Conservation (phyloP, 2,797 vertebrate species). For the Ambastaia sidthimunki region DNA sequence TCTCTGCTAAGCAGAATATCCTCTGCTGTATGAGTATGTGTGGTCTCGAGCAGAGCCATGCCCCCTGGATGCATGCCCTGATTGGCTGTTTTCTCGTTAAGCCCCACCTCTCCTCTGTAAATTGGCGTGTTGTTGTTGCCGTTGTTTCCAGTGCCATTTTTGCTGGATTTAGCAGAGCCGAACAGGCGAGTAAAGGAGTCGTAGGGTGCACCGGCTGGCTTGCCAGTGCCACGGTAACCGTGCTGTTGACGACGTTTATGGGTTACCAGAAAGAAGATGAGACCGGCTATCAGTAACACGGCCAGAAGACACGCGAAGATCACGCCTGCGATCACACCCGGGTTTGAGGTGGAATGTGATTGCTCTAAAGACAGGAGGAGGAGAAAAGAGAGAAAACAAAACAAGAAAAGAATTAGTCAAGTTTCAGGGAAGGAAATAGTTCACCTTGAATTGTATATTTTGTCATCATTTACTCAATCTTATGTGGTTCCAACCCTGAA, state of each 20-base stretch:
- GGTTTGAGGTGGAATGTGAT: conserved; percentile 71
- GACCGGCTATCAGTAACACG: conserved; percentile 80
- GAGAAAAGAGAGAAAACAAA: conserved; percentile 45
- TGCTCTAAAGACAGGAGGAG: conserved; percentile 70
- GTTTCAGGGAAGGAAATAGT: conserved; percentile 28
- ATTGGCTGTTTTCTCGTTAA: conserved; percentile 75
- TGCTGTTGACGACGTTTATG: conserved; percentile 77
- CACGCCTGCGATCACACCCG: conserved; percentile 83
- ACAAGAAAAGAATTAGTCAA: conserved; percentile 44
- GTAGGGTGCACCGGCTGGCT: conserved; percentile 64
- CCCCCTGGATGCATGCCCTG: conserved; percentile 73
- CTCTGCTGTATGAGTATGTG: conserved; percentile 74
- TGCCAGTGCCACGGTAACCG: conserved; percentile 77
- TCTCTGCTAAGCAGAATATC: conserved; percentile 80
- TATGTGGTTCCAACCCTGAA: neutral
- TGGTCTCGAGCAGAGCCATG: conserved; percentile 65
- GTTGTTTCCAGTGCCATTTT: conserved; percentile 64
- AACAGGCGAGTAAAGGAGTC: conserved; percentile 85
- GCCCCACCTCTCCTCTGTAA: conserved; percentile 75
- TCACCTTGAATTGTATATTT: neutral
- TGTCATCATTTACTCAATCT: neutral
- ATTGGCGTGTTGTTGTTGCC: conserved; percentile 79
- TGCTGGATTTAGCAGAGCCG: conserved; percentile 73
- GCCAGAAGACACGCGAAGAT: conserved; percentile 86
- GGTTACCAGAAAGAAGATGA: conserved; percentile 80